Percentiles rank a stretch among this genome's conserved stretches.
Conservation (phyloP, 2,113 vertebrate species). For the Python bivittatus region DNA sequence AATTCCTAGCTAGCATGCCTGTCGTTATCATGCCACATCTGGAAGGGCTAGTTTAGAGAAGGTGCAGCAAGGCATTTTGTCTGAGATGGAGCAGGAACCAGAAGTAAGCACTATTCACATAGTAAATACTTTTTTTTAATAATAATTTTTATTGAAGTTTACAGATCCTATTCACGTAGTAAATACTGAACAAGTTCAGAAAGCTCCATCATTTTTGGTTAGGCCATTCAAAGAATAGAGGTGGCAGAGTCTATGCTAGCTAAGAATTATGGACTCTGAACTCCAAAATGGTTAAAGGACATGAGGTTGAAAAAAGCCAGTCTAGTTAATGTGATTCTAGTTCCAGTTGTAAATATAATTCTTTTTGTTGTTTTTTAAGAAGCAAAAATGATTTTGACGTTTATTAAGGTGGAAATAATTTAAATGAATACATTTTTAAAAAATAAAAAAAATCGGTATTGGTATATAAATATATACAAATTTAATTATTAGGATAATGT, state of each 20-base stretch:
- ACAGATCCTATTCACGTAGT: background rate
- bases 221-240: background rate
- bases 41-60: background rate
- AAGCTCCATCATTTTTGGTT: background rate
- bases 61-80: background rate
- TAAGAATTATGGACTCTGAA: background rate
- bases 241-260: background rate
- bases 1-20: background rate
- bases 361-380: background rate
- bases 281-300: background rate
- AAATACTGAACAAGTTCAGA: background rate
- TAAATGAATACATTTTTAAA: background rate
- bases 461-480: background rate
- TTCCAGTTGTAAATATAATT: background rate
- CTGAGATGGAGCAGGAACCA: background rate
- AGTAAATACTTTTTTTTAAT: too few species aligned
- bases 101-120: background rate
- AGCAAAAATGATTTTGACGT: background rate
- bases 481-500: background rate
- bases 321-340: background rate
- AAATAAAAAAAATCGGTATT: background rate
- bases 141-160: too few species aligned
- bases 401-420: background rate
- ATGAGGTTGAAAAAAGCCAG: background rate
- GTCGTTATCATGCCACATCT: background rate